These are phyloP conservation scores for Microcebus griseorufus DNA, from an alignment of 2,113 vertebrate genomes.

Conservation along the genomic window DNA sequence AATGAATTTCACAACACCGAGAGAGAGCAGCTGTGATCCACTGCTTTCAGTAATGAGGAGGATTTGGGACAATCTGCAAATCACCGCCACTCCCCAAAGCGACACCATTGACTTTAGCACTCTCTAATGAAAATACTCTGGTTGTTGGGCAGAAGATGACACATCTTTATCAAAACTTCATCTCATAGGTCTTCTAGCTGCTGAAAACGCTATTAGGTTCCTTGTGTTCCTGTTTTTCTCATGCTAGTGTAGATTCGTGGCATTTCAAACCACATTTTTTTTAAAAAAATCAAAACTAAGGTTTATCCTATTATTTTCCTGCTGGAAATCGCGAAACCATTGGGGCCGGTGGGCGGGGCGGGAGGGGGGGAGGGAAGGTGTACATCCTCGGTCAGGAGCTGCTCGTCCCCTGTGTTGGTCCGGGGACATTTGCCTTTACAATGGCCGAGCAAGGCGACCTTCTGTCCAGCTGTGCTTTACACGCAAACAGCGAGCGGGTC, in stretches of 20 bases:
- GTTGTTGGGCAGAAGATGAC: not conserved
- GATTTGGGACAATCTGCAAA: constrained; percentile 36
- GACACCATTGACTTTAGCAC: not conserved
- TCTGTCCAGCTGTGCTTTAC: not conserved
- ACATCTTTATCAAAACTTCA: not conserved
- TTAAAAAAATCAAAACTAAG: not conserved
- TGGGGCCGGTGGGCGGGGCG: not conserved
- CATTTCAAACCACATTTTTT: not conserved
- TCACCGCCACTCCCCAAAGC: not conserved
- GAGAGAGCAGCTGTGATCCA: constrained; percentile 13
- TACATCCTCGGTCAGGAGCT: not conserved
- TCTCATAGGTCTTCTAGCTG: not conserved
- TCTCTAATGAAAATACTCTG: not conserved
- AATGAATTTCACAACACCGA: not conserved
- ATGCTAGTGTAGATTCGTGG: not conserved
- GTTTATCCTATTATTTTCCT: not conserved
- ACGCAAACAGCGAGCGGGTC: accelerated
- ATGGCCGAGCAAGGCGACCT: not conserved
- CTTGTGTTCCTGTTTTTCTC: not conserved
- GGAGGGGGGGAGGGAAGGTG: too few relatives aligned
- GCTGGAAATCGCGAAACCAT: not conserved
- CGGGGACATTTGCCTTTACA: not conserved
- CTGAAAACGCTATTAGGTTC: not conserved
- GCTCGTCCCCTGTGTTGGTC: not conserved
- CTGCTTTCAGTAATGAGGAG: constrained; percentile 18